phyloP scores from a whole-genome alignment of 35 echinoderm and acorn worm genomes.

The Apostichopus japonicus region DNA sequence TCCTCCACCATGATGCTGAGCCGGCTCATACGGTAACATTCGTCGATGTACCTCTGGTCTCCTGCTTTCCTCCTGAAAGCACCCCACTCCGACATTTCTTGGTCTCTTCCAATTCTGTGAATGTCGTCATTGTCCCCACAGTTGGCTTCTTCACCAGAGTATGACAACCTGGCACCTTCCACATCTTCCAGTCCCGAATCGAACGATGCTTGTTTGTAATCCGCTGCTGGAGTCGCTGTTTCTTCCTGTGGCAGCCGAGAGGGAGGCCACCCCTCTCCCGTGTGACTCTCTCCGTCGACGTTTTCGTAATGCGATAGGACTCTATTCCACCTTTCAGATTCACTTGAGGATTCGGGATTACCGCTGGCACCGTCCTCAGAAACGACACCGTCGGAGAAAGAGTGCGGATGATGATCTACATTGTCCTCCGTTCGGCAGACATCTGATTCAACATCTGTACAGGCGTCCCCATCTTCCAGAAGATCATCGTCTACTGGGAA shows the following conservation, averaged over 20 bases:
- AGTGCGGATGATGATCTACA: neutral
- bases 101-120: neutral
- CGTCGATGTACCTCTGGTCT: slow-evolving; percentile 17
- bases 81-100: neutral
- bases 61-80: neutral
- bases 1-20: slow-evolving; percentile 34
- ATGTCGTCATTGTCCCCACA: neutral
- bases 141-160: neutral
- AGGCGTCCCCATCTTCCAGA: neutral
- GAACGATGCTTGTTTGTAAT: slow-evolving; percentile 16
- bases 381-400: neutral
- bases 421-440: neutral
- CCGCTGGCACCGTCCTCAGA: neutral
- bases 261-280: neutral
- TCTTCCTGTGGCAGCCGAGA: neutral
- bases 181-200: slow-evolving; percentile 19
- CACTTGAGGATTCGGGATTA: neutral
- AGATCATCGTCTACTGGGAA: slow-evolving; percentile 18
- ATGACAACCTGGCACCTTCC: neutral
- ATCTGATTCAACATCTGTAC: neutral
- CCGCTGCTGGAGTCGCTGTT: too few species aligned
- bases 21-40: slow-evolving; percentile 35
- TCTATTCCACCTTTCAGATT: neutral
- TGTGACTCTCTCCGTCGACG: neutral
- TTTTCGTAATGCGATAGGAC: slow-evolving; percentile 39